Evolutionary conservation across 2,113 vertebrate species (phyloP).

Genomic region (Vombatus ursinus): DNA sequence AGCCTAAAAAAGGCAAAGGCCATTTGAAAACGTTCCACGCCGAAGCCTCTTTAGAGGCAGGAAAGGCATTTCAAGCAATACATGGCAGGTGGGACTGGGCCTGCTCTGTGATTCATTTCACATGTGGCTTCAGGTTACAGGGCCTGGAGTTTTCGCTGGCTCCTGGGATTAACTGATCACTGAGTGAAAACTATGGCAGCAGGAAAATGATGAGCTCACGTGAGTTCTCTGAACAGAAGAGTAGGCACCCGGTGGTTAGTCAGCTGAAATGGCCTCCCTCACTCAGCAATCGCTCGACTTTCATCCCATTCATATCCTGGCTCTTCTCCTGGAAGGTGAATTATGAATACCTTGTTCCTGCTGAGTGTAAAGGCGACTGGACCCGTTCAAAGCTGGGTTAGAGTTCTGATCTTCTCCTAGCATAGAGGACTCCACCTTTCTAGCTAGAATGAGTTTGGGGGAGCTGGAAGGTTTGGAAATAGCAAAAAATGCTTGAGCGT

Average conservation of each 20-base stretch:
- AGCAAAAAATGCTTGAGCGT: background rate
- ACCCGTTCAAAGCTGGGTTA: background rate
- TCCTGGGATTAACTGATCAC: conserved; percentile 61
- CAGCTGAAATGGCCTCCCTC: conserved; percentile 54
- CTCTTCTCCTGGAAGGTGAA: background rate
- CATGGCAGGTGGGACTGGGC: conserved; percentile 25
- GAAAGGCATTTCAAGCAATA: conserved; percentile 7
- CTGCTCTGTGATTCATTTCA: conserved; percentile 28
- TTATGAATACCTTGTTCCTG: background rate
- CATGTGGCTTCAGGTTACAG: conserved; percentile 67
- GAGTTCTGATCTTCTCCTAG: background rate
- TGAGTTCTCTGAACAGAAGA: conserved; percentile 59
- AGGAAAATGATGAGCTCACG: conserved; percentile 53
- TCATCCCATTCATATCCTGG: background rate
- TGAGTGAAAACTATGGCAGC: conserved; percentile 49
- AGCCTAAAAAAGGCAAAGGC: conserved; percentile 26
- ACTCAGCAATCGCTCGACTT: background rate
- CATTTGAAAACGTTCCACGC: background rate
- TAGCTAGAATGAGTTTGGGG: background rate
- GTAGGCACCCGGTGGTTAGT: conserved; percentile 15
- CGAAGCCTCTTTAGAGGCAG: conserved; percentile 36
- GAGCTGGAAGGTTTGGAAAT: background rate
- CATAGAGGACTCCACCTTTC: background rate
- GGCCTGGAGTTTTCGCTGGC: conserved; percentile 29
- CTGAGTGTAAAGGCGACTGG: background rate